phyloP scores from a whole-genome alignment of 2,113 vertebrate genomes.

The Periophthalmodon schlosseri region DNA sequence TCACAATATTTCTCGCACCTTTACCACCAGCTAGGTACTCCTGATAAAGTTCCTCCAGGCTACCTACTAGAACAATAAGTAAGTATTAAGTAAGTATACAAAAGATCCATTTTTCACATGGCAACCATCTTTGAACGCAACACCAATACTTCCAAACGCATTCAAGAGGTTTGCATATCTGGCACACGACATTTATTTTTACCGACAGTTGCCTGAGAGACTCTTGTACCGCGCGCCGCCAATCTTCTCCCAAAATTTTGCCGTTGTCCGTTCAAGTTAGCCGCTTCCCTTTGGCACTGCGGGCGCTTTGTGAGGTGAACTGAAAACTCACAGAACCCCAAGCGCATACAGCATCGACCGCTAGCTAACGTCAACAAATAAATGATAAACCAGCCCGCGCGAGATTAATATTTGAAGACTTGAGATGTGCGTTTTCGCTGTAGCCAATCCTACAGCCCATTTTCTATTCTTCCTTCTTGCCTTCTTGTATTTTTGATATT shows the following conservation, averaged over 20 bases:
- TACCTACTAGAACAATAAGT: no score
- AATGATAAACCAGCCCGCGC: slow-evolving; percentile 40
- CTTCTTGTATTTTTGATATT: slow-evolving; percentile 39
- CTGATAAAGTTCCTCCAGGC: no score
- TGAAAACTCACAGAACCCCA: slow-evolving; percentile 26
- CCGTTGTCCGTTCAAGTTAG: slow-evolving; percentile 9
- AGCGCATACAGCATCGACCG: slow-evolving; percentile 13
- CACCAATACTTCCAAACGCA: not conserved
- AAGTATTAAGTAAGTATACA: no score
- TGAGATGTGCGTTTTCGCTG: slow-evolving; percentile 47
- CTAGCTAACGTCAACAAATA: slow-evolving; percentile 37
- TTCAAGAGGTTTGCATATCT: not conserved
- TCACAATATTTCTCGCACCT: no score
- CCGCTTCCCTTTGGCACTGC: slow-evolving; percentile 29
- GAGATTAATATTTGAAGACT: slow-evolving; percentile 60
- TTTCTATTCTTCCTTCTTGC: slow-evolving; percentile 37
- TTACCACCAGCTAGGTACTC: no score
- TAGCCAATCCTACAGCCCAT: slow-evolving; percentile 19
- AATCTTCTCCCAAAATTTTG: not conserved
- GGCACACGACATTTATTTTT: not conserved
- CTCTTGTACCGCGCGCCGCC: not conserved
- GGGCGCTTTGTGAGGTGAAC: slow-evolving; percentile 35
- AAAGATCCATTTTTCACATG: not conserved
- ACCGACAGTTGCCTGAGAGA: not conserved
- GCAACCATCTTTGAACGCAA: not conserved